These are phyloP conservation scores for Drusus annulatus DNA, from an alignment of 1,140 invertebrate species.

Conservation along the genomic window DNA sequence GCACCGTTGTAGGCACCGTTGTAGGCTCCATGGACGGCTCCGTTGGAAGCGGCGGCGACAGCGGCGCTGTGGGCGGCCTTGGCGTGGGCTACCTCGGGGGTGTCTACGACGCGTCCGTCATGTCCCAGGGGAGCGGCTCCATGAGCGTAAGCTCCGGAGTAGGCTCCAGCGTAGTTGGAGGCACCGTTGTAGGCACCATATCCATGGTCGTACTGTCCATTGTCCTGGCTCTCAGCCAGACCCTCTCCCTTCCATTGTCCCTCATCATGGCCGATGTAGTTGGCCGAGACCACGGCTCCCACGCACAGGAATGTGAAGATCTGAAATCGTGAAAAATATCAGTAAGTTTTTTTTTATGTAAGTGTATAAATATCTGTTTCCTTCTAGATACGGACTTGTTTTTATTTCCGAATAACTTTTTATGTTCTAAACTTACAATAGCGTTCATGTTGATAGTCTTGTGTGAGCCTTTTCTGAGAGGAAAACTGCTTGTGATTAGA, in stretches of 20 bases:
- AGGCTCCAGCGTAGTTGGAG: slow-evolving; percentile 52
- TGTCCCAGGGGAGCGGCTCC: too few relatives aligned
- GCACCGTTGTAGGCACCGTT: too few relatives aligned
- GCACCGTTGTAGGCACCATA: slow-evolving; percentile 18
- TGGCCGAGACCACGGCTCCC: slow-evolving; percentile 47
- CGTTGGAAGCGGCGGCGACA: too few relatives aligned
- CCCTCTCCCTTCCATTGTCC: slow-evolving; percentile 29
- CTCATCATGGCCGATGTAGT: not conserved
- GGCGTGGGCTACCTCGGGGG: too few relatives aligned
- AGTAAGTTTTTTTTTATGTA: too few relatives aligned
- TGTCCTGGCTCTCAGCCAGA: slow-evolving; percentile 48
- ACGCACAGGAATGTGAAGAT: slow-evolving; percentile 54
- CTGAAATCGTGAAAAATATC: slow-evolving; percentile 14
- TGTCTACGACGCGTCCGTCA: too few relatives aligned
- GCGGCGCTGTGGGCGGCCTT: too few relatives aligned
- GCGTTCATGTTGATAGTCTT: slow-evolving; percentile 44
- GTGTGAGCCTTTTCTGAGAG: slow-evolving; percentile 38
- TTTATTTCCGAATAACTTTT: too few relatives aligned
- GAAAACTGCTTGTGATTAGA: slow-evolving; percentile 46
- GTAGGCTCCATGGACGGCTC: too few relatives aligned
- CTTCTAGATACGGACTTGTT: too few relatives aligned
- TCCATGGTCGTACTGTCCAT: slow-evolving; percentile 43
- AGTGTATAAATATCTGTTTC: too few relatives aligned
- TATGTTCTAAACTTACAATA: slow-evolving; percentile 20
- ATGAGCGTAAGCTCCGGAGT: too few relatives aligned